A percentile compares a stretch with the other conserved stretches of the same genome.
Conservation (phyloP, 2,797 vertebrate genomes). For the Megaceryle alcyon region DNA sequence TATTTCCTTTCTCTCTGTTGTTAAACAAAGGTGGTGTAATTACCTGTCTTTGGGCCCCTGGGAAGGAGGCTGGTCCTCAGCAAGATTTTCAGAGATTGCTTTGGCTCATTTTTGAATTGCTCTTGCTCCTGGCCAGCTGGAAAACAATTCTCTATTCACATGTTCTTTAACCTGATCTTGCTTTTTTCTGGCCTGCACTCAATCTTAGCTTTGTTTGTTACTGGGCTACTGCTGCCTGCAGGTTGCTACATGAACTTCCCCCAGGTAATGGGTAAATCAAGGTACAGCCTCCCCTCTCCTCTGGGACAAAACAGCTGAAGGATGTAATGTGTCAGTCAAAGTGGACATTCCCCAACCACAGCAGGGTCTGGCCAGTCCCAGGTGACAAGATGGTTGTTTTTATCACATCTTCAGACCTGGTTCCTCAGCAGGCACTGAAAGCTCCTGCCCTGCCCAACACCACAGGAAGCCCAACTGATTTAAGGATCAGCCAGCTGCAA, state of each 20-base stretch:
- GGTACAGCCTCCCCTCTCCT: background rate
- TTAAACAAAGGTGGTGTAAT: background rate
- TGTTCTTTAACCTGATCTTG: background rate
- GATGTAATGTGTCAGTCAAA: background rate
- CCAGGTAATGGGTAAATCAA: background rate
- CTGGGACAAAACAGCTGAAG: background rate
- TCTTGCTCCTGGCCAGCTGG: background rate
- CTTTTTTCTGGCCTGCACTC: background rate
- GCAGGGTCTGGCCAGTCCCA: background rate
- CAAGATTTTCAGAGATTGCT: background rate
- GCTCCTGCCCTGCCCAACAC: background rate
- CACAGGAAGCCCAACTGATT: fast-evolving
- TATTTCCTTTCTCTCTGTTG: background rate
- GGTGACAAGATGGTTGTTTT: background rate
- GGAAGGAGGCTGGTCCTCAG: background rate
- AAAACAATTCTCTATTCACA: background rate
- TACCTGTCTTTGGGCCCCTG: background rate
- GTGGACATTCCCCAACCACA: background rate
- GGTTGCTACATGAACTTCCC: background rate
- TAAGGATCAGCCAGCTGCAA: background rate
- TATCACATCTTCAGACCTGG: background rate
- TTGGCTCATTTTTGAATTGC: background rate
- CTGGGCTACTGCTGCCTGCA: background rate
- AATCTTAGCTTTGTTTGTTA: background rate
- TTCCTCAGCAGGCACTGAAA: background rate